Evolutionary conservation across 2,113 vertebrate genomes (phyloP).

Genomic region (Bujurquina vittata): DNA sequence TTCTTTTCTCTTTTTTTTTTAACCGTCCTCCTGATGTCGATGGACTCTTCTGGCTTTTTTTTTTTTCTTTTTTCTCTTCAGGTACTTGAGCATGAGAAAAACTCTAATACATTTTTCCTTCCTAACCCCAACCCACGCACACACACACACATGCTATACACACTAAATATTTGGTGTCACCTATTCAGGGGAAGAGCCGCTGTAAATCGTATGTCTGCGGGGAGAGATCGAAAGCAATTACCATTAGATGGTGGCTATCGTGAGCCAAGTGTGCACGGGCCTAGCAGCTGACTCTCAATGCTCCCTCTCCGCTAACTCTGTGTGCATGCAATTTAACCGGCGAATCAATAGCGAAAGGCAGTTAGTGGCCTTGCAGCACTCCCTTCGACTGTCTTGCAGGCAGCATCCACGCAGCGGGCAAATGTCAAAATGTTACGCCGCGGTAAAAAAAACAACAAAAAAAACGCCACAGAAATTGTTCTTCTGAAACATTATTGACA

Average conservation of each 20-base stretch:
- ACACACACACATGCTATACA: background rate
- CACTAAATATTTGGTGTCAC: slow-evolving; percentile 90
- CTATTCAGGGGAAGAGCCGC: slow-evolving; percentile 84
- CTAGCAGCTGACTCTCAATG: slow-evolving; percentile 83
- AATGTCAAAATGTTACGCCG: slow-evolving; percentile 91
- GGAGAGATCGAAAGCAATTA: slow-evolving; percentile 99
- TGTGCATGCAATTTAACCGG: slow-evolving; percentile 93
- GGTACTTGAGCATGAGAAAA: slow-evolving; percentile 43
- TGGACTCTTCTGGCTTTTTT: slow-evolving; percentile 27
- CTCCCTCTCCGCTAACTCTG: slow-evolving; percentile 74
- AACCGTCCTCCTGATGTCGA: background rate
- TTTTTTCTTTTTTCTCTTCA: too few species aligned
- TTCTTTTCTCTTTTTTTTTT: slow-evolving; percentile 31
- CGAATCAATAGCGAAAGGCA: slow-evolving; percentile 92
- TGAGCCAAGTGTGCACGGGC: slow-evolving; percentile 85
- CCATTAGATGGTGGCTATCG: slow-evolving; percentile 88
- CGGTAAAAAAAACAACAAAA: slow-evolving; percentile 81
- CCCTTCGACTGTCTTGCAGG: slow-evolving; percentile 85
- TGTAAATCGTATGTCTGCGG: slow-evolving; percentile 87
- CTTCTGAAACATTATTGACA: slow-evolving; percentile 97
- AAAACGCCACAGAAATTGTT: slow-evolving; percentile 91
- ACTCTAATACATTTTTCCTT: slow-evolving; percentile 81
- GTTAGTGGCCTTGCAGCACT: slow-evolving; percentile 85
- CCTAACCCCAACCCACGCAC: slow-evolving; percentile 22
- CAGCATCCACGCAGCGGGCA: slow-evolving; percentile 42